phyloP scores from a whole-genome alignment of 2,888 invertebrate genomes.

The Xanthostigma xanthostigma region DNA sequence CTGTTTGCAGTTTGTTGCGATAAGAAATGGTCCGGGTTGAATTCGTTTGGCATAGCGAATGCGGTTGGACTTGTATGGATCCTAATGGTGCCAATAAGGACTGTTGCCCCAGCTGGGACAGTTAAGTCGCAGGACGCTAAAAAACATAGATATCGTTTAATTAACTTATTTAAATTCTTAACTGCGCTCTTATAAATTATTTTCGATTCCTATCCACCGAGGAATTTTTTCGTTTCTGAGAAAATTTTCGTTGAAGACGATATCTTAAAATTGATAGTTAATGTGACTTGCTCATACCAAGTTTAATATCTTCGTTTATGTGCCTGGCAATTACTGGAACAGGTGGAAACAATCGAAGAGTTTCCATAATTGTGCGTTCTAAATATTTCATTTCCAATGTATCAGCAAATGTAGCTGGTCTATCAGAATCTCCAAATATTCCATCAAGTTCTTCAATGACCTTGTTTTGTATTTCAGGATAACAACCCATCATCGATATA shows the following conservation, averaged over 20 bases:
- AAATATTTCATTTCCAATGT: slow-evolving; percentile 76
- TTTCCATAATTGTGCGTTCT: slow-evolving; percentile 68
- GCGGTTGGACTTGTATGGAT: slow-evolving; percentile 50
- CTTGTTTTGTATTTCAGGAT: slow-evolving; percentile 56
- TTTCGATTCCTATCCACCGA: no score
- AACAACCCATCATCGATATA: slow-evolving; percentile 60
- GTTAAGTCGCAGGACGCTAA: slow-evolving; percentile 45
- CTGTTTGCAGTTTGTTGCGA: slow-evolving; percentile 58
- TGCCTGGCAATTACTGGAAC: slow-evolving; percentile 64
- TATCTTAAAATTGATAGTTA: no score
- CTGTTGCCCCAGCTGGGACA: slow-evolving; percentile 54
- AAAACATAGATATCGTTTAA: neutral
- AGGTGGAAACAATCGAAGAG: slow-evolving; percentile 63
- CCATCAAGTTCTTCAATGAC: slow-evolving; percentile 57
- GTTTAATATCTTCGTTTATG: slow-evolving; percentile 52
- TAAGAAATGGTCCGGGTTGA: slow-evolving; percentile 66
- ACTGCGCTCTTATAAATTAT: no score
- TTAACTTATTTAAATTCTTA: no score
- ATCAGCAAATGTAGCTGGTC: slow-evolving; percentile 65
- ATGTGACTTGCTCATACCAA: slow-evolving; percentile 31
- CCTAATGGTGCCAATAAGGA: slow-evolving; percentile 48
- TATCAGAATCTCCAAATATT: slow-evolving; percentile 61
- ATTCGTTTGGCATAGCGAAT: slow-evolving; percentile 53
- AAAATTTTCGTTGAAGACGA: no score
- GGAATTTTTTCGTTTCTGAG: no score